A percentile compares a stretch with the other conserved stretches of the same genome.
Conservation (phyloP, 2,888 invertebrate species). For the Cyclophora albipunctata region DNA sequence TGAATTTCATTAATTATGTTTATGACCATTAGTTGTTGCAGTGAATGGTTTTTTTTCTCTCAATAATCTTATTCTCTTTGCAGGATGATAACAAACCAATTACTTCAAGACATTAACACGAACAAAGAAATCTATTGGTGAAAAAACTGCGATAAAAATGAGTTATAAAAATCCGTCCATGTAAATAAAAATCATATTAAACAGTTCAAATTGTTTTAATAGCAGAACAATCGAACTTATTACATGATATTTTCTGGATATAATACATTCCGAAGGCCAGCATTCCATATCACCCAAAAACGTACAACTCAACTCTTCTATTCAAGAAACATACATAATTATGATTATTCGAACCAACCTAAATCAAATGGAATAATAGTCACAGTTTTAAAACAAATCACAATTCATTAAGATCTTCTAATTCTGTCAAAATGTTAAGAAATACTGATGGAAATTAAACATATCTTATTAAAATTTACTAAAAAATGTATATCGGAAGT, state of each 20-base stretch:
- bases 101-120: slow-evolving; percentile 75
- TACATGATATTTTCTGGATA: slow-evolving; percentile 27
- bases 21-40: too few species aligned
- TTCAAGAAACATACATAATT: too few species aligned
- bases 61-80: slow-evolving; percentile 19
- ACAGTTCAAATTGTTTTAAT: slow-evolving; percentile 31
- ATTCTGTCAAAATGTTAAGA: too few species aligned
- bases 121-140: slow-evolving; percentile 84
- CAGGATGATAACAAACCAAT: slow-evolving; percentile 79
- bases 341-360: too few species aligned
- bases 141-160: slow-evolving; percentile 16
- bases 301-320: background rate
- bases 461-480: too few species aligned
- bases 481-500: too few species aligned
- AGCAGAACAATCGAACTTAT: slow-evolving; percentile 39
- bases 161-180: slow-evolving; percentile 10
- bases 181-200: slow-evolving; percentile 13
- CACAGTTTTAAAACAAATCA: too few species aligned
- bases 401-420: too few species aligned
- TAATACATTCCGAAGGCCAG: slow-evolving; percentile 31
- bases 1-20: too few species aligned
- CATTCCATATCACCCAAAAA: slow-evolving; percentile 17
- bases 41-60: too few species aligned
- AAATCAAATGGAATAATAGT: too few species aligned
- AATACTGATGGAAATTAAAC: too few species aligned